These are phyloP conservation scores for Sylvia borin DNA, from an alignment of 2,797 vertebrate genomes.

Conservation along the genomic window DNA sequence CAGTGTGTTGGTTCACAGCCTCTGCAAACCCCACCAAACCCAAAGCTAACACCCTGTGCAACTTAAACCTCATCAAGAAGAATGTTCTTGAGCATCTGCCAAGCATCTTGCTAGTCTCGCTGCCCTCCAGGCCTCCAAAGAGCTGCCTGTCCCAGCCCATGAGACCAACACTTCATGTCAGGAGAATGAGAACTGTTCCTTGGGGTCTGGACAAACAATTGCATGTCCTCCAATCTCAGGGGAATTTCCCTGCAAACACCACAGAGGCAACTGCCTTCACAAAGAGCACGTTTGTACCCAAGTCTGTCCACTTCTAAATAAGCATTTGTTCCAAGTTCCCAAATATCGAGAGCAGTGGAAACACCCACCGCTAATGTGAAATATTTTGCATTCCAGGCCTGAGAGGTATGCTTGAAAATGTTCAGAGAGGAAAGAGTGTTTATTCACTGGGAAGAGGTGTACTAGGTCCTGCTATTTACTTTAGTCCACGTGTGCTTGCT, in stretches of 20 bases:
- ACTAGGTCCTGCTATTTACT: conserved; percentile 55
- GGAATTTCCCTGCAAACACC: conserved; percentile 62
- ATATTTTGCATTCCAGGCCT: conserved; percentile 76
- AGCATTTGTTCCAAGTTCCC: conserved; percentile 74
- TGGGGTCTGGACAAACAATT: conserved; percentile 20
- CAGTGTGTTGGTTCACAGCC: not conserved
- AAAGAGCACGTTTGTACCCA: conserved; percentile 69
- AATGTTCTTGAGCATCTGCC: not conserved
- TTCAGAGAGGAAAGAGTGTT: conserved; percentile 73
- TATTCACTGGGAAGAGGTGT: conserved; percentile 71
- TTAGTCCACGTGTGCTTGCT: conserved; percentile 49
- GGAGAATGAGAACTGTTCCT: not conserved
- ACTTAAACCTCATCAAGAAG: not conserved
- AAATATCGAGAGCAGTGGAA: conserved; percentile 71
- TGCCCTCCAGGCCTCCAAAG: not conserved
- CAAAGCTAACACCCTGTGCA: not conserved
- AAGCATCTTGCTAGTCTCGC: not conserved
- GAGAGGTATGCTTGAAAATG: conserved; percentile 66
- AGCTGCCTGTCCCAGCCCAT: not conserved
- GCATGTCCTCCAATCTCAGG: not conserved
- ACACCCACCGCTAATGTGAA: conserved; percentile 73
- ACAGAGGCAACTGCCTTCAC: conserved; percentile 50
- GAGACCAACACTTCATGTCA: not conserved
- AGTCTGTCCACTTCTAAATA: conserved; percentile 71
- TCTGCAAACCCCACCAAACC: not conserved